These are phyloP conservation scores for Vultur gryphus DNA, from an alignment of 2,797 vertebrate species.

Conservation along the genomic window DNA sequence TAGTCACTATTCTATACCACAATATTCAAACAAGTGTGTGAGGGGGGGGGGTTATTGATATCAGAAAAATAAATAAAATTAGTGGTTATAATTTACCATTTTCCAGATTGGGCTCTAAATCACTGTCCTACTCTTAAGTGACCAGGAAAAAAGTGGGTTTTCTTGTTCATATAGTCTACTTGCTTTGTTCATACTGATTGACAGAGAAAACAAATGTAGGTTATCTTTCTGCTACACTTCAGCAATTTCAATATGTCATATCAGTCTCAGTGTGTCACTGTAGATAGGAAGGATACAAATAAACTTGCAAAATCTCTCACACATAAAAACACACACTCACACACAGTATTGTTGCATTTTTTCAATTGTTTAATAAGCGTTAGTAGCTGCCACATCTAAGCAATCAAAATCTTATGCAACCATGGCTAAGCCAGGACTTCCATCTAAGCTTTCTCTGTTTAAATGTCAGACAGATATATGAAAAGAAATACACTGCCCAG, in stretches of 20 bases:
- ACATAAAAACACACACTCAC: background rate
- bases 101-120: background rate
- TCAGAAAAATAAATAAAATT: background rate
- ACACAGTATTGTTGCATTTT: background rate
- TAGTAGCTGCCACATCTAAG: background rate
- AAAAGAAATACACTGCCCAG: background rate
- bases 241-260: slow-evolving; percentile 59
- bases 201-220: slow-evolving; percentile 53
- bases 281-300: slow-evolving; percentile 50
- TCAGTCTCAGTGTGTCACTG: slow-evolving; percentile 39
- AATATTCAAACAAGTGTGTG: background rate
- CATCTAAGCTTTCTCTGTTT: background rate
- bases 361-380: background rate
- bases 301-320: background rate
- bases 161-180: background rate
- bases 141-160: background rate
- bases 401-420: background rate
- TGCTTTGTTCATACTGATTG: slow-evolving; percentile 49
- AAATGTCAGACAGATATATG: background rate
- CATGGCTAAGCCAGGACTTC: background rate
- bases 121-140: background rate
- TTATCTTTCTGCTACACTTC: slow-evolving; percentile 57
- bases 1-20: background rate
- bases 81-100: background rate
- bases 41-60: accelerated